Conservation (phyloP, 2,797 vertebrate species). For the Parauchenoglanis punctatus region DNA sequence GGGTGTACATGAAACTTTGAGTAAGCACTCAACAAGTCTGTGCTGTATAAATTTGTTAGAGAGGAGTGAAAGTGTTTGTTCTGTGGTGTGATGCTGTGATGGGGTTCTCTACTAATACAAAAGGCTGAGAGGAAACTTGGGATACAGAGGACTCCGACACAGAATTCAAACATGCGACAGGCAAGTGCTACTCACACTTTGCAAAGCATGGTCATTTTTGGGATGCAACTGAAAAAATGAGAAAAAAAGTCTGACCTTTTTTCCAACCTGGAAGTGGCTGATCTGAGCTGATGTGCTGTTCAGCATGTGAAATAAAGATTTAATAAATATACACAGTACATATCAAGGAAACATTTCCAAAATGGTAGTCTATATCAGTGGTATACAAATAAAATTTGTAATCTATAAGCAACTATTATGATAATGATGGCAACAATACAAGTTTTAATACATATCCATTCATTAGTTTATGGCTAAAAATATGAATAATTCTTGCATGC, state of each 20-base stretch:
- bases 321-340: too few relatives aligned
- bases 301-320: neutral
- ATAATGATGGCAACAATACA: too few relatives aligned
- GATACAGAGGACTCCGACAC: neutral
- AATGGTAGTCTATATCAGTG: too few relatives aligned
- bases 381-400: too few relatives aligned
- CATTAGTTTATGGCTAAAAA: too few relatives aligned
- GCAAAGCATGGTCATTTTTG: neutral
- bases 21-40: neutral
- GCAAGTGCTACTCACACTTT: neutral
- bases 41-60: conserved; percentile 1
- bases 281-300: neutral
- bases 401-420: too few relatives aligned
- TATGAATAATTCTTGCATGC: too few relatives aligned
- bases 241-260: neutral
- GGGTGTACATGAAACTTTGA: neutral
- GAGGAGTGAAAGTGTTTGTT: conserved; percentile 3
- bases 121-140: neutral
- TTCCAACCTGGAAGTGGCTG: too few relatives aligned
- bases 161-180: neutral
- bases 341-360: too few relatives aligned
- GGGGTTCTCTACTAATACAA: neutral
- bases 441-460: too few relatives aligned
- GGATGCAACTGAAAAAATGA: neutral
- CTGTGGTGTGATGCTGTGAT: neutral